Base-by-base conservation (phyloP, 1,140 invertebrate species). In the Philopotamus ludificatus region DNA sequence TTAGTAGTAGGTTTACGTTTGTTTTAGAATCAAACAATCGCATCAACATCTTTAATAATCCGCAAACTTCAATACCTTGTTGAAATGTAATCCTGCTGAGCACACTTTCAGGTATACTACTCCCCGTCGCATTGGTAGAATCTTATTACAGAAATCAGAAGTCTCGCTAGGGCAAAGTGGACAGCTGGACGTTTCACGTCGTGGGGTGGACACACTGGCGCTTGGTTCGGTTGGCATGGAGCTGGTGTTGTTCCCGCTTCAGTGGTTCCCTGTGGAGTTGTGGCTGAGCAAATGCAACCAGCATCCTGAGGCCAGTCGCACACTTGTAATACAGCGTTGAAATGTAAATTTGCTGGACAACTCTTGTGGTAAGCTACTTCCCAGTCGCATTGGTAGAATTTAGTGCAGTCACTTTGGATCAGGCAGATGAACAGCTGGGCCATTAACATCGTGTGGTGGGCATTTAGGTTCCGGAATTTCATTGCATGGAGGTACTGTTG, bases 41-140 rank as follows among this genome's bases (percentile, higher is more conserved):
- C 84, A n/a, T n/a, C 74, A 3, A 81, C 83, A n/a, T 73, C 72
- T 0, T 70, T 41, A 75, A 76, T 76, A 78, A 87, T 71, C 86
- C 85, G 69, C 86, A 87, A 3, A 80, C 75, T 65, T 77, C 0
- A 75, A 65, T 1, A 70, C 34, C 2, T 79, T 68, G 68, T 86
- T 85, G 73, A 85, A 87, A 53, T 82, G 78, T 0, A 86, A 72
- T 1, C 75, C 78, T 2, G 65, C 50, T 1, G 81, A 79, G 66
- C 86, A 87, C 3, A 53, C 4, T 70, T 78, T 77, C 12, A 77
- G 70, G 12, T 81, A 73, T 1, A 81, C 75, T 10, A 70, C 55
- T 0, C 80, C 81, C 8, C 72, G 0, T 78, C 73, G 66, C 87
- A 89, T 16, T 79, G 76, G 71, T 83, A 87, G 70, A 83, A 89